These are phyloP conservation scores for Parauchenoglanis ngamensis DNA, from an alignment of 2,797 vertebrate species.

Conservation along the genomic window DNA sequence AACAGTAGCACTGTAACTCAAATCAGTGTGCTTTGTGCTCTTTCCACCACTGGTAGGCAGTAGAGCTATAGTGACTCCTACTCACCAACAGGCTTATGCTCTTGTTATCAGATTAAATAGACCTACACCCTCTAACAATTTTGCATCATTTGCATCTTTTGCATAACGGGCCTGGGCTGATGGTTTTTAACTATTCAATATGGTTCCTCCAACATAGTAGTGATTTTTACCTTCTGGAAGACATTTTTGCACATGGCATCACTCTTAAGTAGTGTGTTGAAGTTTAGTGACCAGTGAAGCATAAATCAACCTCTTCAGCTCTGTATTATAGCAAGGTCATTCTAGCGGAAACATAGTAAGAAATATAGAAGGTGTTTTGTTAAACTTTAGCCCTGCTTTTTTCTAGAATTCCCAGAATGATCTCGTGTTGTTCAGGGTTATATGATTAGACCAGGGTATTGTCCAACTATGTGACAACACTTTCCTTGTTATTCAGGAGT, in stretches of 20 bases:
- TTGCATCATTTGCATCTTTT: neutral
- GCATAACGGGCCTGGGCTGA: no score
- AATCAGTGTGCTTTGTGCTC: neutral
- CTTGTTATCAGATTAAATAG: neutral
- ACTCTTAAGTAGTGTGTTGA: neutral
- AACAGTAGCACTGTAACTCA: neutral
- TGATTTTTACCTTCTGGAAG: no score
- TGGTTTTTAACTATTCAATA: neutral
- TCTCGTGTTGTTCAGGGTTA: neutral
- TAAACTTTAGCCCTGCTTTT: neutral
- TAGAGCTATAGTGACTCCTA: neutral
- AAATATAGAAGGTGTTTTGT: neutral
- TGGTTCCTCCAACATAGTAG: neutral
- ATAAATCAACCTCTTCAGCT: neutral
- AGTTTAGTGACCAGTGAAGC: neutral
- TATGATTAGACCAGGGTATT: neutral
- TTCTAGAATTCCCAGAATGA: neutral
- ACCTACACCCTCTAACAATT: neutral
- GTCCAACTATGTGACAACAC: neutral
- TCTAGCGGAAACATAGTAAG: neutral
- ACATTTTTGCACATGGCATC: no score
- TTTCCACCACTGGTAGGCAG: slow-evolving; percentile 2
- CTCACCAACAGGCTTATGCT: neutral
- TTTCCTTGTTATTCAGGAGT: neutral
- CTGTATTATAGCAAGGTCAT: neutral